Evolutionary conservation across 2,888 invertebrate species (phyloP), one percentile per base, ranked within the genome.

Genomic region (Latheticus oryzae): DNA sequence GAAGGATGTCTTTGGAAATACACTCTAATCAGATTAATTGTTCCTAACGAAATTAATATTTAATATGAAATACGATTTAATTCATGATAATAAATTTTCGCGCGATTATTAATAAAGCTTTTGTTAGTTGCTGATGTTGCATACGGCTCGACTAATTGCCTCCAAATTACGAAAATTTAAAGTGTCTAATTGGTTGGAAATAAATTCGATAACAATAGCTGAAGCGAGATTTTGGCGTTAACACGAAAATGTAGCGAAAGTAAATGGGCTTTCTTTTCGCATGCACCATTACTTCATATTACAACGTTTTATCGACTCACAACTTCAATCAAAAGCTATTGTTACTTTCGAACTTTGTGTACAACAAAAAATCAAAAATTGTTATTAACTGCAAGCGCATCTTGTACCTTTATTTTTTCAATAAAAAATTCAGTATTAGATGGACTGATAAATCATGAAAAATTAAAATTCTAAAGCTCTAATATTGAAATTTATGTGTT

Each of bases 281-380:
- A 59, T 59, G 59, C 59, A 55, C 45, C 59, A 59, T 59, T 59
- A 59, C 59, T 37, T 59, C 59, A 55, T 48, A 52, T 58, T 52
- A 58, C 21, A 47, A 33, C 37, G 40, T 48, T 58, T 54, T 38
- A 30, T 37, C 55, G 33, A 40, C 38, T 59, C 50, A 58, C 58
- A 52, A 48, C 53, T 54, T 40, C 43, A 58, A 58, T 58, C 58
- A 48, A 53, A 47, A 48, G 32, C 33, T 37, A 58, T 58, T 54
- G 58, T 58, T 51, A 37, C 32, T 32, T 45, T 42, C 28, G 28
- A 42, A 21, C 12, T 19, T 19, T 19, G 3, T 19, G 21, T 19
- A 19, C 5, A 19, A 19, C 5, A 19, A 19, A 19, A 19, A 5
- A 19, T 19, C 5, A 5, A n/a, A n/a, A n/a, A 19, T 19, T 19